Conservation (phyloP, 2,113 vertebrate genomes). For the Haemorhous mexicanus region DNA sequence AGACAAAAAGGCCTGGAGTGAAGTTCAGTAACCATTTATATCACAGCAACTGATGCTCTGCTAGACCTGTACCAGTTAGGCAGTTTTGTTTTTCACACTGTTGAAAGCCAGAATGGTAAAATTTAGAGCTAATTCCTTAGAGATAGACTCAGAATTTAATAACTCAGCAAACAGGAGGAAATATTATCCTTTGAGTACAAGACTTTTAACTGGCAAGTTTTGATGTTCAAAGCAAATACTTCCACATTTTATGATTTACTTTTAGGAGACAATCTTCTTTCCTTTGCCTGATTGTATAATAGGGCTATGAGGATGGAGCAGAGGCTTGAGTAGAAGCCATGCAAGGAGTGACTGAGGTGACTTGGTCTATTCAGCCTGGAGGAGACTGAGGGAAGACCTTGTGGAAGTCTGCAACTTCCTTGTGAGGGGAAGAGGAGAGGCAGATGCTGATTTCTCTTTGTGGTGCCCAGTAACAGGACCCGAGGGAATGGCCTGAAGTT, state of each 20-base stretch:
- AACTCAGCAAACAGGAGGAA: background rate
- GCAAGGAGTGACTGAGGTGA: background rate
- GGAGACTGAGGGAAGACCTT: background rate
- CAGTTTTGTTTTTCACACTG: background rate
- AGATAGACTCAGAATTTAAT: background rate
- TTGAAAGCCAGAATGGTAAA: background rate
- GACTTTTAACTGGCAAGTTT: background rate
- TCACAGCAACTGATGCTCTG: background rate
- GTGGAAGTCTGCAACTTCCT: background rate
- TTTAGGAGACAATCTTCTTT: background rate
- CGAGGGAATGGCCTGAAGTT: fast-evolving
- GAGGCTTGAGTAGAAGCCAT: background rate
- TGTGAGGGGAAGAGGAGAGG: background rate
- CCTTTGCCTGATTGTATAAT: background rate
- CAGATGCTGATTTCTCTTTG: background rate
- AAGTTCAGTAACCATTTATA: background rate
- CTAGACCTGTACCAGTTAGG: background rate
- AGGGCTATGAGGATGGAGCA: background rate
- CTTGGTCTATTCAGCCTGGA: background rate
- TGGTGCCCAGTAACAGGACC: background rate
- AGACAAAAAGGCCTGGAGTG: background rate
- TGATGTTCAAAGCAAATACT: background rate
- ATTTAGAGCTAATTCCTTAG: background rate
- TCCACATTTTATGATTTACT: background rate
- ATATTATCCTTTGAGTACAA: background rate